Conservation (phyloP, 2,797 vertebrate species). For the Falco novaeseelandiae region DNA sequence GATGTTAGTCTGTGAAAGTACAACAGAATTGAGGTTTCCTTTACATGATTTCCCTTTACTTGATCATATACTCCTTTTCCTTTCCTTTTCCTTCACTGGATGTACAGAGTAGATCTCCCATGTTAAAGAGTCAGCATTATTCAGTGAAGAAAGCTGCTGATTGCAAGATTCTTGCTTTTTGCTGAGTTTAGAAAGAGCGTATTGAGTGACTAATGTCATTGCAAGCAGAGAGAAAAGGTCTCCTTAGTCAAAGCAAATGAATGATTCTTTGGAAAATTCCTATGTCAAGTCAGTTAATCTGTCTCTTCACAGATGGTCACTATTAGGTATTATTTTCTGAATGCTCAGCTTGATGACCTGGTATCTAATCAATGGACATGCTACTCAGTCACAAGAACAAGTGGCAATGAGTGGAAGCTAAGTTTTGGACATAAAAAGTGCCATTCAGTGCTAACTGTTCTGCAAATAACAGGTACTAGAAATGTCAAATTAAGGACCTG, state of each 20-base stretch:
- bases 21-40: background rate
- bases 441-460: fast-evolving
- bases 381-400: background rate
- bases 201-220: constrained; percentile 39
- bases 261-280: constrained; percentile 38
- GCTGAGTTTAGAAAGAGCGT: constrained; percentile 30
- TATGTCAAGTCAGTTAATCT: background rate
- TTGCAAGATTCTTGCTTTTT: background rate
- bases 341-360: background rate
- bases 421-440: background rate
- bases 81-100: background rate
- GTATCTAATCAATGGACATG: background rate
- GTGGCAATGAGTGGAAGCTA: background rate
- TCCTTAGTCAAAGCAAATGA: constrained; percentile 30
- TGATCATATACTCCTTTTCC: background rate
- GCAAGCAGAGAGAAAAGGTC: constrained; percentile 34
- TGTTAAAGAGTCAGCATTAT: background rate
- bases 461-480: background rate
- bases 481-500: background rate
- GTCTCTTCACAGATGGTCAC: background rate
- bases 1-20: background rate
- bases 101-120: background rate
- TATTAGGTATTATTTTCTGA: background rate
- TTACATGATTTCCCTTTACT: background rate
- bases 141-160: background rate